These are phyloP conservation scores for Euphydryas editha DNA, from an alignment of 2,888 invertebrate genomes.

Conservation along the genomic window DNA sequence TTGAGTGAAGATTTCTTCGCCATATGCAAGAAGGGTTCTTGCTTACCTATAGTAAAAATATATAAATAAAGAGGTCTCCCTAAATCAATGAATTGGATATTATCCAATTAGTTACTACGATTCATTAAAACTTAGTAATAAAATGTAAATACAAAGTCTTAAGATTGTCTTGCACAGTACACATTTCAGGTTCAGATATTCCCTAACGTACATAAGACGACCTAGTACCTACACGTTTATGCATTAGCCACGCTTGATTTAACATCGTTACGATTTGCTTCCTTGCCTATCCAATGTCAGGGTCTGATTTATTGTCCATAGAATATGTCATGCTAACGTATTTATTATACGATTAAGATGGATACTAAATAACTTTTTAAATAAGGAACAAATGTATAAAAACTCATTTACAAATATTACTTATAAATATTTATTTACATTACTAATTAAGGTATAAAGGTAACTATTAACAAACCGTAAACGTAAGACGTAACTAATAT, in stretches of 20 bases:
- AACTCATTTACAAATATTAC: neutral
- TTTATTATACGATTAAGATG: neutral
- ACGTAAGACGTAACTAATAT: neutral
- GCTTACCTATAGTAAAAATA: no score
- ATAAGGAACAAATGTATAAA: neutral
- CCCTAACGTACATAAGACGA: constrained; percentile 7
- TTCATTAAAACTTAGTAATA: constrained; percentile 1
- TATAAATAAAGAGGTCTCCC: constrained; percentile 1
- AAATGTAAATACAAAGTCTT: constrained; percentile 1
- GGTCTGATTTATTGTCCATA: constrained; percentile 16
- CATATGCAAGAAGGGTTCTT: no score
- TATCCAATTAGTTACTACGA: constrained; percentile 11
- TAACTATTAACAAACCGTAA: neutral
- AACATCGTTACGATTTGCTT: constrained; percentile 27
- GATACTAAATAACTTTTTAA: neutral
- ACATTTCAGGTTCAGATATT: constrained; percentile 15
- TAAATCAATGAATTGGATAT: constrained; percentile 16
- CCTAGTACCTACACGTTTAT: constrained; percentile 13
- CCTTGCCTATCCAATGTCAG: constrained; percentile 34
- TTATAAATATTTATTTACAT: neutral
- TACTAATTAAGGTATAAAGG: no score
- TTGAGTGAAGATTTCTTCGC: no score
- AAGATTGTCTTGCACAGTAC: neutral
- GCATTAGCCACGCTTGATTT: constrained; percentile 33
- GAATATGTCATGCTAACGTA: constrained; percentile 4